A percentile compares a stretch with the other conserved stretches of the same genome.
Conservation (phyloP, 2,113 vertebrate genomes). For the Uropsilus gracilis region DNA sequence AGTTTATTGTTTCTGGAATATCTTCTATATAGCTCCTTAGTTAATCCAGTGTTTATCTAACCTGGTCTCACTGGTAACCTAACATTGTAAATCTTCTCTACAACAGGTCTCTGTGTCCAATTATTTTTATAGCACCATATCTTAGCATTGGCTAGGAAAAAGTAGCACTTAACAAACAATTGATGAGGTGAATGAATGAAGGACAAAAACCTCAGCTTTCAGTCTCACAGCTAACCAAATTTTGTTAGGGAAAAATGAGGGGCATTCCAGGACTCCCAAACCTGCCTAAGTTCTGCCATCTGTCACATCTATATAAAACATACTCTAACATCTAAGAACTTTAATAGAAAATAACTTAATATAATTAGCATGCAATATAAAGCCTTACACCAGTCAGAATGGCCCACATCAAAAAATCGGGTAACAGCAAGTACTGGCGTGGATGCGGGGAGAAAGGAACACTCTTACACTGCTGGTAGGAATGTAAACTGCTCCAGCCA, state of each 20-base stretch:
- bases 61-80: not conserved
- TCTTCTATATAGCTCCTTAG: not conserved
- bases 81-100: not conserved
- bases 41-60: not conserved
- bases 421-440: no score
- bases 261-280: no score
- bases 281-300: no score
- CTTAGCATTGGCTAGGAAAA: conserved; percentile 7
- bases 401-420: no score
- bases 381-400: no score
- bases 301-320: no score
- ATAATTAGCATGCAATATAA: no score
- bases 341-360: no score
- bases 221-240: not conserved
- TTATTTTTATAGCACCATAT: not conserved
- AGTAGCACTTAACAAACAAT: not conserved
- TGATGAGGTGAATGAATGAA: not conserved
- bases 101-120: not conserved
- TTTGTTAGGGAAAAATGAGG: not conserved
- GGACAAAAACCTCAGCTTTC: not conserved
- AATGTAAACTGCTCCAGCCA: no score
- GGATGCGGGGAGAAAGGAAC: no score
- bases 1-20: not conserved
- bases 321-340: no score
- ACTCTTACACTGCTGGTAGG: no score